These are phyloP conservation scores for Zoanthus gigantus DNA, from an alignment of 92 coral and sea anemone genomes.

Conservation along the genomic window DNA sequence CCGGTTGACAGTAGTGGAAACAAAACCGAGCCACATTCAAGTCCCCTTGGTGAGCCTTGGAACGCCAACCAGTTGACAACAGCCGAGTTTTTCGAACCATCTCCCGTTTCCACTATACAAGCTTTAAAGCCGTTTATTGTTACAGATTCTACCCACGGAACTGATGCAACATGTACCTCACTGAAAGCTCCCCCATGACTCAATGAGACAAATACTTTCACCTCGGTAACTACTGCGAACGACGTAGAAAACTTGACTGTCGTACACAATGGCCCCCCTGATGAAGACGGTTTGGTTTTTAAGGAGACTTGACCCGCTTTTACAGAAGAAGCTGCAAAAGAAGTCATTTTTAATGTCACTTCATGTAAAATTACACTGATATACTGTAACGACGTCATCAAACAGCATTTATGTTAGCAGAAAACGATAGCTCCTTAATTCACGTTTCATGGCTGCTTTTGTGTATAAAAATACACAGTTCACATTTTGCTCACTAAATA, in stretches of 20 bases:
- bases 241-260: constrained; percentile 33
- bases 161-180: constrained; percentile 56
- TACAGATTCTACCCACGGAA: constrained; percentile 55
- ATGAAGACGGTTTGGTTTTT: neutral
- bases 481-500: no score
- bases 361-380: neutral
- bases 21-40: constrained; percentile 37
- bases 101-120: constrained; percentile 63
- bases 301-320: neutral
- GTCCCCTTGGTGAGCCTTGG: constrained; percentile 43
- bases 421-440: no score
- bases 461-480: no score
- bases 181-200: constrained; percentile 23
- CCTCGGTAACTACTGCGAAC: constrained; percentile 42
- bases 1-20: constrained; percentile 54
- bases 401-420: neutral
- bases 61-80: constrained; percentile 70
- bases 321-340: neutral
- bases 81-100: constrained; percentile 50
- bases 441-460: no score
- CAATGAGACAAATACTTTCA: constrained; percentile 55
- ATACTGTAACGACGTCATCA: neutral
- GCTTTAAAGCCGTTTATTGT: constrained; percentile 50
- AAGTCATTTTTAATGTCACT: neutral
- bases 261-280: constrained; percentile 7